phyloP scores from a whole-genome alignment of 1,140 invertebrate genomes.

The Hypsibius dujardini region DNA sequence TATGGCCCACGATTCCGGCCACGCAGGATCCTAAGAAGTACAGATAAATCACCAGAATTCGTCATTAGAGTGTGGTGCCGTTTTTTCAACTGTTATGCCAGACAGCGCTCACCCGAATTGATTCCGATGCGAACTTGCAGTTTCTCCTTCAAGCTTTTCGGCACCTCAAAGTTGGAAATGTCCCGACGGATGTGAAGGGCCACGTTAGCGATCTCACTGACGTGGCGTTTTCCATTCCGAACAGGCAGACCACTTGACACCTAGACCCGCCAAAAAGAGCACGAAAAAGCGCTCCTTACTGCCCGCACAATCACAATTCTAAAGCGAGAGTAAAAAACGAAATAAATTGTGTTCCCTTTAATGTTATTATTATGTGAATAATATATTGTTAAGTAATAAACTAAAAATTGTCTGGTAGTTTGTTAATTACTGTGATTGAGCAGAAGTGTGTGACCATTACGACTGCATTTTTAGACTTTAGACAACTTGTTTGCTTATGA shows the following conservation, averaged over 20 bases:
- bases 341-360: background rate
- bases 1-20: constrained; percentile 65
- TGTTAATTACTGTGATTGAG: background rate
- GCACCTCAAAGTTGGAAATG: constrained; percentile 62
- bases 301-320: background rate
- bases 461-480: background rate
- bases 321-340: background rate
- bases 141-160: constrained; percentile 60
- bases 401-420: background rate
- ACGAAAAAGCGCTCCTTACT: background rate
- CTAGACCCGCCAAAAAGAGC: constrained; percentile 10
- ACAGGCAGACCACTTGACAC: constrained; percentile 43
- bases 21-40: constrained; percentile 17
- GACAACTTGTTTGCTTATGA: background rate
- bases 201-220: constrained; percentile 72
- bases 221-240: constrained; percentile 61
- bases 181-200: constrained; percentile 63
- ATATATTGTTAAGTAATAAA: background rate
- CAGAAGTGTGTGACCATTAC: background rate
- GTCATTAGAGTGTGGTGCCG: constrained; percentile 11
- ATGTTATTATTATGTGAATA: background rate
- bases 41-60: constrained; percentile 40
- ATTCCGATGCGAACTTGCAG: constrained; percentile 69
- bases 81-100: too few relatives aligned
- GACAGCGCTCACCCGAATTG: constrained; percentile 42